A percentile compares a stretch with the other conserved stretches of the same genome.
Conservation (phyloP, 2,888 invertebrate genomes). For the Oscheius sp. region DNA sequence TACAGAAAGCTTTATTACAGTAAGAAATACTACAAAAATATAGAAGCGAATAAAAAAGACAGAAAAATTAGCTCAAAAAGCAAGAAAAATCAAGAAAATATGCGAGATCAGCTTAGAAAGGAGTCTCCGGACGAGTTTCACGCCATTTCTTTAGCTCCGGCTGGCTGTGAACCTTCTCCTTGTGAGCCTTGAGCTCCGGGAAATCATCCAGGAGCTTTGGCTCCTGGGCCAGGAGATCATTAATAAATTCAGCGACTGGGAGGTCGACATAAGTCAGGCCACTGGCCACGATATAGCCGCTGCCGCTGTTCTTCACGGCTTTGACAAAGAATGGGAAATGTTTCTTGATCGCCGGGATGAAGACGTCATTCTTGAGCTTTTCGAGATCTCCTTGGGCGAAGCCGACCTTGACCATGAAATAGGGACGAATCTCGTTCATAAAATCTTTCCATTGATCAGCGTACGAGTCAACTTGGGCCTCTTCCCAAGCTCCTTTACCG, state of each 20-base stretch:
- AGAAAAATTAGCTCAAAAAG: too few relatives aligned
- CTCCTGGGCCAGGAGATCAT: conserved; percentile 42
- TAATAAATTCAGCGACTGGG: conserved; percentile 58
- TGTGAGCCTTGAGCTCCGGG: conserved; percentile 48
- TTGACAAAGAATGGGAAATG: conserved; percentile 58
- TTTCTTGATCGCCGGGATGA: conserved; percentile 61
- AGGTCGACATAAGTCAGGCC: conserved; percentile 64
- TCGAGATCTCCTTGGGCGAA: conserved; percentile 51
- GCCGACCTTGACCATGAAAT: conserved; percentile 50
- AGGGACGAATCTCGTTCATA: conserved; percentile 44
- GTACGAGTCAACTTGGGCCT: conserved; percentile 49
- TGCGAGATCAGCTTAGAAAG: too few relatives aligned
- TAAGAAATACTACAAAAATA: too few relatives aligned
- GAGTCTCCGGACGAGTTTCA: conserved; percentile 49
- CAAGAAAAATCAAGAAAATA: too few relatives aligned
- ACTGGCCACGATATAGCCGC: conserved; percentile 60
- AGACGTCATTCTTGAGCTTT: conserved; percentile 47
- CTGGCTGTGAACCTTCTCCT: conserved; percentile 61
- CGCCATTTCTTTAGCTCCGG: conserved; percentile 64
- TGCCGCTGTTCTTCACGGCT: conserved; percentile 46
- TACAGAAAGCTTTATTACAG: too few relatives aligned
- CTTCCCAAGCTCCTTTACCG: conserved; percentile 35
- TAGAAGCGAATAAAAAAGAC: too few relatives aligned
- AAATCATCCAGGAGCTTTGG: conserved; percentile 58
- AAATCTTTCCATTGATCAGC: conserved; percentile 63